phyloP scores from a whole-genome alignment of 2,797 vertebrate genomes.

The Leptatherina wallacei region DNA sequence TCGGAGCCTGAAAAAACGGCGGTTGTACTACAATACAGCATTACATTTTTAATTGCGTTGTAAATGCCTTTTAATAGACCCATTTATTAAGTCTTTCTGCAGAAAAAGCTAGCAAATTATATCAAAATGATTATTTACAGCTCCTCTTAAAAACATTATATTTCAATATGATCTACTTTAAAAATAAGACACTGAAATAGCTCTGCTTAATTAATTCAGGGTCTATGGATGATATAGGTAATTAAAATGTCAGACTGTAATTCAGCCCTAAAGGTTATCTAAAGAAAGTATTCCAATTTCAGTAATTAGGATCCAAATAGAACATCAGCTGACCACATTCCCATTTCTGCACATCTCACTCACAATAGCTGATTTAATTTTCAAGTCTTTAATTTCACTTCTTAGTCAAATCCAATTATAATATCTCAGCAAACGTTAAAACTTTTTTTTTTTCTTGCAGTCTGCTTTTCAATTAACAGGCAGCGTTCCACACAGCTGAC shows the following conservation, averaged over 20 bases:
- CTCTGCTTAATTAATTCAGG: slow-evolving; percentile 37
- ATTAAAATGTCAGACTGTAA: slow-evolving; percentile 49
- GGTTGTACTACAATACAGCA: too few species aligned
- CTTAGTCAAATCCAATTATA: not conserved
- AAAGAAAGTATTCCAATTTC: slow-evolving; percentile 16
- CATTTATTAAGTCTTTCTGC: too few species aligned
- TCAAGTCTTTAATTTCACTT: not conserved
- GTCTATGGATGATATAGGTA: slow-evolving; percentile 21
- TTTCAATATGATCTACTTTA: slow-evolving; percentile 16
- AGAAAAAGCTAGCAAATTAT: too few species aligned
- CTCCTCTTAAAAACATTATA: not conserved
- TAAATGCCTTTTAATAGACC: too few species aligned
- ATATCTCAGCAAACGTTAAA: not conserved
- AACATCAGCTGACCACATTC: not conserved
- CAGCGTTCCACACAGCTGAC: slow-evolving; percentile 29
- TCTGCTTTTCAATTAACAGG: slow-evolving; percentile 37
- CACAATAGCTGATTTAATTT: not conserved
- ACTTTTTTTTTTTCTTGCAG: not conserved
- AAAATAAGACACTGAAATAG: slow-evolving; percentile 25
- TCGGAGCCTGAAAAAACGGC: too few species aligned
- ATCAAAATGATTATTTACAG: not conserved
- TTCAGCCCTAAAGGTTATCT: slow-evolving; percentile 37
- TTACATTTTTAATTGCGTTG: too few species aligned
- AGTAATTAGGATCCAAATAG: slow-evolving; percentile 19
- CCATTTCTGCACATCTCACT: not conserved